These are phyloP conservation scores for Neostethus bicornis DNA, from an alignment of 2,797 vertebrate species.

Conservation along the genomic window DNA sequence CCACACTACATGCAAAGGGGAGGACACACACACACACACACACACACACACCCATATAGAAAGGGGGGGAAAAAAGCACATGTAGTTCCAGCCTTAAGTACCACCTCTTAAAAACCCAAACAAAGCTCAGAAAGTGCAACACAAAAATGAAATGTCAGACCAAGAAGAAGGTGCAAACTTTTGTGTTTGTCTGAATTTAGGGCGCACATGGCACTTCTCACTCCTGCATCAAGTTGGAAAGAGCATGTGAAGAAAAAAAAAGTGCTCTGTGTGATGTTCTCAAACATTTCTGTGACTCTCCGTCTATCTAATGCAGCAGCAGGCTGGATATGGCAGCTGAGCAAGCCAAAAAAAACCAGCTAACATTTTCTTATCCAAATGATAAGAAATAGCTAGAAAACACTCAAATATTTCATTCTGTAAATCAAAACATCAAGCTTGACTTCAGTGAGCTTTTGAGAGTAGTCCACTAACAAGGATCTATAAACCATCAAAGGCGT, in stretches of 20 bases:
- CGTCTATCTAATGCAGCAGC: background rate
- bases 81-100: slow-evolving; percentile 58
- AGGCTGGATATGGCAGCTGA: background rate
- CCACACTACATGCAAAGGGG: slow-evolving; percentile 28
- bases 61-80: slow-evolving; percentile 14
- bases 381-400: slow-evolving; percentile 2
- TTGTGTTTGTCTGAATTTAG: slow-evolving; percentile 25
- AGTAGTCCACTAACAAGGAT: no score
- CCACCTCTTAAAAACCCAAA: slow-evolving; percentile 45
- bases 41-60: background rate
- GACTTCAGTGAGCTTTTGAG: no score
- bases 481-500: no score
- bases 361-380: background rate
- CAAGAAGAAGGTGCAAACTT: slow-evolving; percentile 66
- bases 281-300: background rate
- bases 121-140: slow-evolving; percentile 75
- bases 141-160: slow-evolving; percentile 48
- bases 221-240: slow-evolving; percentile 24
- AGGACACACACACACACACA: slow-evolving; percentile 25
- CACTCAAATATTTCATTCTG: background rate
- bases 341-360: background rate
- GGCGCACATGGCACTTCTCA: slow-evolving; percentile 61
- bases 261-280: background rate
- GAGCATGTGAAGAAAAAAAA: slow-evolving; percentile 1
- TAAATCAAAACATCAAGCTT: background rate